Evolutionary conservation across 2,113 vertebrate genomes (phyloP).

Genomic region (Puffinus mauretanicus): DNA sequence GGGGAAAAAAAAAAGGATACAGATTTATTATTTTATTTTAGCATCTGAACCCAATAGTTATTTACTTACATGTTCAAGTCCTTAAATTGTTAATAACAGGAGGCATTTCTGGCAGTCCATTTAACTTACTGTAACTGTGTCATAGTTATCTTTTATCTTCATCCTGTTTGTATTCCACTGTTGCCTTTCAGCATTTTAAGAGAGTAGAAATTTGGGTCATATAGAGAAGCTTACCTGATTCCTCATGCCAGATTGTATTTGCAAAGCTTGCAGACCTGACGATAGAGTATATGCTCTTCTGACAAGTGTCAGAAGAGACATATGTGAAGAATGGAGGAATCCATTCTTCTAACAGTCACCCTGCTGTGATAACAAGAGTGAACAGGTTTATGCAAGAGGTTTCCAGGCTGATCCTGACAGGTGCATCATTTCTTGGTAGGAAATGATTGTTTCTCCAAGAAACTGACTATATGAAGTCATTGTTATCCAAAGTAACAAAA

Average conservation of each 20-base stretch:
- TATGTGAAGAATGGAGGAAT: not conserved
- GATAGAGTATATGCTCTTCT: not conserved
- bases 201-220: not conserved
- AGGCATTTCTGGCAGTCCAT: not conserved
- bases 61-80: not conserved
- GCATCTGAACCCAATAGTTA: not conserved
- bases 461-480: not conserved
- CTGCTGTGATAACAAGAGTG: conserved; percentile 48
- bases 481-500: not conserved
- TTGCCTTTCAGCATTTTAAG: not conserved
- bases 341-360: conserved; percentile 2
- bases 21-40: not conserved
- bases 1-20: fast-evolving
- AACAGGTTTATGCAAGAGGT: conserved; percentile 40
- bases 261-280: not conserved
- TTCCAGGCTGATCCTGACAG: conserved; percentile 41
- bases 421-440: conserved; percentile 10
- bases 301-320: conserved; percentile 31
- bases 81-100: not conserved
- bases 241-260: not conserved
- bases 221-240: not conserved
- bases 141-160: not conserved
- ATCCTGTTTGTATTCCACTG: not conserved
- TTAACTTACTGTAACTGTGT: not conserved
- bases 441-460: not conserved